Conservation (phyloP, 2,113 vertebrate genomes). For the Grammomys dolichurus region DNA sequence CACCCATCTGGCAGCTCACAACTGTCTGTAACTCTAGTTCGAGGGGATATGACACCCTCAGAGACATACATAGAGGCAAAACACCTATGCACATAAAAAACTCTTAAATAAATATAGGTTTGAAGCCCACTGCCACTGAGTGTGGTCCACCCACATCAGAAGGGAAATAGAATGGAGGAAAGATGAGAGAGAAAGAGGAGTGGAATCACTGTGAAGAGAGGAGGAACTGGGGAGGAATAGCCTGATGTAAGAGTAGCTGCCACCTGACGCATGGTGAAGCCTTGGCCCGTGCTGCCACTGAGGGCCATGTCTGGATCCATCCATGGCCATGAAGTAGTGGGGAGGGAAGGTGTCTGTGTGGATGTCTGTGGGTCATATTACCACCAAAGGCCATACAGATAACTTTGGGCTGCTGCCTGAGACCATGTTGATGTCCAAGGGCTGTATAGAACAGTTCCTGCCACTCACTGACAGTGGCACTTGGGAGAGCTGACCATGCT, state of each 20-base stretch:
- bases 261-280: background rate
- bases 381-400: background rate
- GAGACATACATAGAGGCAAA: background rate
- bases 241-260: background rate
- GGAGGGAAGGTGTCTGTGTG: background rate
- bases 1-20: background rate
- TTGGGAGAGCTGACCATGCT: background rate
- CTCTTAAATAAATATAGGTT: background rate
- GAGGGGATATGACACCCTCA: background rate
- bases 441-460: background rate
- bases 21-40: background rate
- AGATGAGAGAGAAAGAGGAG: background rate
- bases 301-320: background rate
- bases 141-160: background rate
- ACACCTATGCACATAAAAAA: background rate
- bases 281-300: background rate
- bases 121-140: background rate
- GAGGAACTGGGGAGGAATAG: background rate
- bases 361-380: background rate
- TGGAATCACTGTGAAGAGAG: background rate
- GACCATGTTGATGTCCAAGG: background rate
- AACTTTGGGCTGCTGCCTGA: background rate
- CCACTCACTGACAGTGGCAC: background rate
- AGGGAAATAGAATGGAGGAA: background rate
- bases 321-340: too few relatives aligned